Evolutionary conservation across 2,113 vertebrate genomes (phyloP), one percentile per base, ranked within the genome.

Genomic region (Aldabrachelys gigantea): DNA sequence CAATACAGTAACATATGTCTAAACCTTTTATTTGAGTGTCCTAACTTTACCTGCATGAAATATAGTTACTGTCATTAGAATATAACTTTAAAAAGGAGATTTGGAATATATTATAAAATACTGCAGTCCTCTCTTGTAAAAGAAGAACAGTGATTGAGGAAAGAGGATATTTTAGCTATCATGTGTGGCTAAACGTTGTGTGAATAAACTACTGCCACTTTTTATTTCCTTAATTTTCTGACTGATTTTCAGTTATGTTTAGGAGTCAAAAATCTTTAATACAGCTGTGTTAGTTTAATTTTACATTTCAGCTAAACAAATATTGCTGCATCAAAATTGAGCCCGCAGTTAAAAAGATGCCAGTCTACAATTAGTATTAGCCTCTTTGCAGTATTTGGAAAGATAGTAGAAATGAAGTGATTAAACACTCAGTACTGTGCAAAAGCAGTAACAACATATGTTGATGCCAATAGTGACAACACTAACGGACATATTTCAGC

Each of bases 81-180:
- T 65, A 1, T 2, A 54, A 76, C 82, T 59, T 78, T 75, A 19
- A n/a, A 88, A 62, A 38, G n/a, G n/a, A n/a, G 69, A 81, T 1
- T 62, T 0, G 44, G 29, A 89, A 69, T 29, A 0, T 47, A 59
- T 94, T 91, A 56, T 65, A 2, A 91, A 54, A 12, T 88, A 53
- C 81, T 5, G 25, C 6, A 91, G 79, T 6, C 2, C 10, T 85
- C 65, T 41, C 2, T 65, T 65, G 10, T 81, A 82, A 91, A 92
- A 69, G 79, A n/a, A 56, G 84, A 69, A 4, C 4, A 21, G 38
- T 0, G 0, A 31, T 2, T 35, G 29, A 81, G 16, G 56, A 79
- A 87, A 3, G 6, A 62, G 59, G 29, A 29, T 62, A 62, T 9
- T 75, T 53, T 52, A 35, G 0, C 2, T 1, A 62, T 29, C 31